Evolutionary conservation across 2,113 vertebrate genomes (phyloP).

Genomic region (Passer domesticus): DNA sequence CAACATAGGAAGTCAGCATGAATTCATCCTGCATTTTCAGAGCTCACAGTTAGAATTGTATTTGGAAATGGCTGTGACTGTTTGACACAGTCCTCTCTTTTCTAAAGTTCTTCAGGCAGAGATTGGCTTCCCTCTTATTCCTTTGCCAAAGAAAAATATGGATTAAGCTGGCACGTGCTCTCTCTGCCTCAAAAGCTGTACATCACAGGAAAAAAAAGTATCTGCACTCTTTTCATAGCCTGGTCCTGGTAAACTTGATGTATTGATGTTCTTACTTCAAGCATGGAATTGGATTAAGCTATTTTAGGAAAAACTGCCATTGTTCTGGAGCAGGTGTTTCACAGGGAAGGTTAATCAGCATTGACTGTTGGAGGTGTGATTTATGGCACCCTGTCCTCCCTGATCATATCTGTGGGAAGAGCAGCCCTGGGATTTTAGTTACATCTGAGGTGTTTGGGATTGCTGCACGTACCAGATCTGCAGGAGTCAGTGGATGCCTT

Average conservation of each 20-base stretch:
- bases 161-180: rapidly evolving
- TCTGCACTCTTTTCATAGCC: not conserved
- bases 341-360: not conserved
- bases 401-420: not conserved
- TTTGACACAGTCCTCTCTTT: not conserved
- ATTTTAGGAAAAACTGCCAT: not conserved
- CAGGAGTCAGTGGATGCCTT: not conserved
- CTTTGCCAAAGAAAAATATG: not conserved
- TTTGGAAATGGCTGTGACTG: not conserved
- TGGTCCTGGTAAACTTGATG: not conserved
- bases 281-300: not conserved
- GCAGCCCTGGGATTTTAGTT: not conserved
- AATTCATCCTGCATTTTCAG: not conserved
- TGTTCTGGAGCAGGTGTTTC: not conserved
- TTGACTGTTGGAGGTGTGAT: not conserved
- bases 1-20: not conserved
- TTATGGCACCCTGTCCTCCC: not conserved
- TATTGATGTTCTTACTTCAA: not conserved
- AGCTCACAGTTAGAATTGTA: not conserved
- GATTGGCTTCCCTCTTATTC: not conserved
- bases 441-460: not conserved
- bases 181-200: not conserved
- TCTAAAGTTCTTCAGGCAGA: not conserved
- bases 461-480: not conserved
- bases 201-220: not conserved